phyloP scores from a whole-genome alignment of 92 coral and sea anemone species.

The Porites rus region DNA sequence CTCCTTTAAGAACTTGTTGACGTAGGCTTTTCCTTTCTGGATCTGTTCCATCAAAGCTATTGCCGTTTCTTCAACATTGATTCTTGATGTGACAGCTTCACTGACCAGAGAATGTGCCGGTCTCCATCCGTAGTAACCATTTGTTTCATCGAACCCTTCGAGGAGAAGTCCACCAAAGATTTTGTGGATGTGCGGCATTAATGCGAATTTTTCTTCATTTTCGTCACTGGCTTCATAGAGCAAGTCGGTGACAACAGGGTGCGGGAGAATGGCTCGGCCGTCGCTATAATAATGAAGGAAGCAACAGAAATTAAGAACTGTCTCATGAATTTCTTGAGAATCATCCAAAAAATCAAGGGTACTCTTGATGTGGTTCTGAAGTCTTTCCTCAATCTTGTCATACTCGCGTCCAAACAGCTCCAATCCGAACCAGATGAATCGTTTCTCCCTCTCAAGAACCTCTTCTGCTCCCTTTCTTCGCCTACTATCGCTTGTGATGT shows the following conservation, averaged over 20 bases:
- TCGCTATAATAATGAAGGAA: constrained; percentile 63
- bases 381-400: constrained; percentile 56
- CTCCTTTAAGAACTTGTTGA: constrained; percentile 45
- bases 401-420: constrained; percentile 74
- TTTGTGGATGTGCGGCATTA: constrained; percentile 41
- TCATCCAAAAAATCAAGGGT: constrained; percentile 34
- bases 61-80: constrained; percentile 41
- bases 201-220: background rate
- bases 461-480: constrained; percentile 53
- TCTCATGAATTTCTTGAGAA: constrained; percentile 28
- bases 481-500: constrained; percentile 48
- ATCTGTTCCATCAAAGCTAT: constrained; percentile 33
- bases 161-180: constrained; percentile 74
- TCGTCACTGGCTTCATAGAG: constrained; percentile 40
- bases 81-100: constrained; percentile 56
- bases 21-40: constrained; percentile 47
- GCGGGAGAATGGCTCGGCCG: constrained; percentile 56
- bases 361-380: constrained; percentile 56
- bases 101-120: constrained; percentile 78
- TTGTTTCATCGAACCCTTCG: constrained; percentile 56
- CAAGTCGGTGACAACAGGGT: constrained; percentile 55
- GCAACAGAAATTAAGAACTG: constrained; percentile 62
- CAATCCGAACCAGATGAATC: constrained; percentile 75
- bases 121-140: constrained; percentile 71
- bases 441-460: constrained; percentile 59